Base-by-base conservation (phyloP, 2,113 vertebrate genomes). In the Vulpes vulpes region DNA sequence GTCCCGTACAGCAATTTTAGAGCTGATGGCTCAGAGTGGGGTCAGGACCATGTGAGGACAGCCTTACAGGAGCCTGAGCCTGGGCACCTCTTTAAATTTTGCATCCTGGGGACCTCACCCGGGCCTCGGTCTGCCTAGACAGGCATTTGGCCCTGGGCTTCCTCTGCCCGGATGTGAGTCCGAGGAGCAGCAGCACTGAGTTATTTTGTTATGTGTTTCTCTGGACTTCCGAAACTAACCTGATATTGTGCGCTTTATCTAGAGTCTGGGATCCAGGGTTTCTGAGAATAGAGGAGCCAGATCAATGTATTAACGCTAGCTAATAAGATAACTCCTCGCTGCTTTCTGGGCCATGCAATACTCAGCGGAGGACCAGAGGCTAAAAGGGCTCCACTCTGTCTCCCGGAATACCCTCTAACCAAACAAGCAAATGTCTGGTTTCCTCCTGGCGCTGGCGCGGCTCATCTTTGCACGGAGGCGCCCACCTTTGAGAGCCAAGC, bases 291-390 rank as follows among this genome's bases (percentile, higher is more conserved):
- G 85, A 94, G 95, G 95, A 98, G 97, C 94, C 97, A 97, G 96
- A 97, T 96, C 87, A 65, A 55, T 83, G 78, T 92, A 97, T 98
- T 98, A 96, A 91, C 38, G 2, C 79, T 43, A 76, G 92, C 94
- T 98, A 98, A 98, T 98, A 92, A 96, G 97, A 98, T 98, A 94
- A 98, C 67, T 93, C 92, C 32, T 73, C 4, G 86, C 67, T 96
- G 79, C 94, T 91, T 92, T 94, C 92, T 89, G 96, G 84, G 94
- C 81, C 76, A 4, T 14, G 87, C 60, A 23, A 32, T 38, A 8
- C 82, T 95, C 89, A 51, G 94, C 4, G 25, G 94, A 98, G 96
- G 97, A 35, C 79, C 67, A 60, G 98, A 73, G 76, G 81, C 97
- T 81, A 84, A 73, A 91, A 95, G 96, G 94, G 98, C 97, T 97